A percentile compares a stretch with the other conserved stretches of the same genome.
phyloP scores from a whole-genome alignment of 2,113 vertebrate genomes.

The Apodemus sylvaticus region DNA sequence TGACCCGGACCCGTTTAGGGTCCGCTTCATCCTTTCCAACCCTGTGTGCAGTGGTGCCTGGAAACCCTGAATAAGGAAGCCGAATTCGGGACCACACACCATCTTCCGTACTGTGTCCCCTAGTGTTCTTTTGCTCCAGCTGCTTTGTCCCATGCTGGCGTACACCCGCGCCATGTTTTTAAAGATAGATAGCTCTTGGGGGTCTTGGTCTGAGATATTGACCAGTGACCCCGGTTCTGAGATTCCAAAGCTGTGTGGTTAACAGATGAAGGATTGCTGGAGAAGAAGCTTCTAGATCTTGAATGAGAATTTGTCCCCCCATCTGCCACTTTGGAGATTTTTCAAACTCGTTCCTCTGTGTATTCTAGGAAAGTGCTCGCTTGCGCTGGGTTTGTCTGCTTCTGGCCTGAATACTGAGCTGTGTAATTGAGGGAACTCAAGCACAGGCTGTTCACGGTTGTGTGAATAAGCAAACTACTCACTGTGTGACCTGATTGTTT shows the following conservation, averaged over 20 bases:
- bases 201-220: background rate
- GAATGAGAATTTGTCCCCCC: conserved; percentile 72
- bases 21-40: too few species aligned
- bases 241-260: conserved; percentile 54
- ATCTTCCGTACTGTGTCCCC: background rate
- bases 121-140: background rate
- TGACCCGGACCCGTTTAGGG: too few species aligned
- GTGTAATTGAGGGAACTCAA: conserved; percentile 81
- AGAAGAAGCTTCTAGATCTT: conserved; percentile 69
- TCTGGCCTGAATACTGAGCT: conserved; percentile 74
- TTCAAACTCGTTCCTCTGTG: conserved; percentile 75
- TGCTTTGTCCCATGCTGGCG: background rate
- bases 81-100: too few species aligned
- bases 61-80: too few species aligned
- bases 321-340: conserved; percentile 80
- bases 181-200: conserved; percentile 36
- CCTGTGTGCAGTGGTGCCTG: too few species aligned
- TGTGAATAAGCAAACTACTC: conserved; percentile 80
- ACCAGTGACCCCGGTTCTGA: conserved; percentile 39
- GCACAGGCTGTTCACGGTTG: conserved; percentile 67
- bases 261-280: conserved; percentile 67
- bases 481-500: conserved; percentile 81
- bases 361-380: conserved; percentile 76
- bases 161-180: background rate
- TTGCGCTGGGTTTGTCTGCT: conserved; percentile 71